Evolutionary conservation across 2,797 vertebrate species (phyloP), one percentile per base, ranked within the genome.

Genomic region (Rhinichthys osculus): DNA sequence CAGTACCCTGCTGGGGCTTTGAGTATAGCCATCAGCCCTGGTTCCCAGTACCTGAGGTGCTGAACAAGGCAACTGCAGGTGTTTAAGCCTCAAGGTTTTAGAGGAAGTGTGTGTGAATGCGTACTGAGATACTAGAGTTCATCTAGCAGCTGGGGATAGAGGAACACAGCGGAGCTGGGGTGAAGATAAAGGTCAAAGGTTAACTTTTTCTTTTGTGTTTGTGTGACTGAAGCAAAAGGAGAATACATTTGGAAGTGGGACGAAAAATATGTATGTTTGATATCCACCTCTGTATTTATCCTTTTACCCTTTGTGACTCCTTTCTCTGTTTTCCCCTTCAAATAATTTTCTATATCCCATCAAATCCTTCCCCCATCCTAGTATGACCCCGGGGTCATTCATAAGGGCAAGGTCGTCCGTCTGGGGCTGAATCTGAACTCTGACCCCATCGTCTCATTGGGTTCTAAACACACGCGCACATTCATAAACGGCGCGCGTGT

Each of bases 361-460:
- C 16, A 64, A 27, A 81, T 79, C 88, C 87, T 91, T 91, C 92
- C 93, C 89, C 93, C 93, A 93, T 81, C 70, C 91, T 91, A 90
- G 92, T 90, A 90, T 93, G 90, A 92, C 90, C 92, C 82, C 78
- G 88, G 94, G 95, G 95, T 95, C 95, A 94, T 90, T 87, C 92
- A 85, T 93, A 93, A 87, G 93, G 93, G 92, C 90, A 90, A 94
- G 94, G 95, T 95, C 94, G 91, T 94, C 94, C 93, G 95, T 95
- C 94, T 96, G 93, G 93, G 94, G 84, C 93, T 95, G 93, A 93
- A 93, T 91, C 90, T 94, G 94, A 95, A 87, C 96, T 93, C 74
- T 95, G 94, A 95, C 94, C 93, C 90, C 86, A 62, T 89, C 81
- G 87, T 93, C 94, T 95, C 94, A 95, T 95, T 89, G 93, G 94